phyloP scores from a whole-genome alignment of 2,888 invertebrate genomes.

The Acanthococcus lagerstroemiae region DNA sequence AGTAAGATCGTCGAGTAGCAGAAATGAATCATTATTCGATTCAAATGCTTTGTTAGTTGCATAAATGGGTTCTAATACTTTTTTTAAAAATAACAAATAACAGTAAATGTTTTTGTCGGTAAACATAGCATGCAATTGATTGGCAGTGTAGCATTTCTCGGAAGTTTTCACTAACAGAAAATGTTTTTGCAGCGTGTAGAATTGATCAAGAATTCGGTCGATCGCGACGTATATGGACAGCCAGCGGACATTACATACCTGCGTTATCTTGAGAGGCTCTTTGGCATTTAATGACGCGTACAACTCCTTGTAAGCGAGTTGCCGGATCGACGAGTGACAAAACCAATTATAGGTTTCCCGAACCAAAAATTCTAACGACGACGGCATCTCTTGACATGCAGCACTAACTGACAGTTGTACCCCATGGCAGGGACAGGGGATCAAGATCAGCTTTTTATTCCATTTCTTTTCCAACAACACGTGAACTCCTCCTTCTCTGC shows the following conservation, averaged over 20 bases:
- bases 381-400: neutral
- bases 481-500: neutral
- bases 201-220: neutral
- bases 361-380: neutral
- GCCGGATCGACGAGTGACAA: neutral
- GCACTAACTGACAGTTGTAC: neutral
- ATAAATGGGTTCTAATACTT: neutral
- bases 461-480: neutral
- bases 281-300: neutral
- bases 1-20: neutral
- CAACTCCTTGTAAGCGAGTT: neutral
- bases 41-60: neutral
- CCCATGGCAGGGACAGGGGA: neutral
- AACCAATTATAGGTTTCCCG: neutral
- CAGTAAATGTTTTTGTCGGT: neutral
- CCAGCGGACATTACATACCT: neutral
- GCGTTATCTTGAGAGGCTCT: neutral
- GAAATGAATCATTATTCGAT: neutral
- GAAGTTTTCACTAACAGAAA: neutral
- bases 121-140: neutral
- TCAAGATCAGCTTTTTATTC: neutral
- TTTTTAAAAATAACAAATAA: neutral
- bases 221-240: neutral
- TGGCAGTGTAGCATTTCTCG: neutral
- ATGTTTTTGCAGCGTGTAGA: neutral